Conservation (phyloP, 2,113 vertebrate genomes). For the Circaetus gallicus region DNA sequence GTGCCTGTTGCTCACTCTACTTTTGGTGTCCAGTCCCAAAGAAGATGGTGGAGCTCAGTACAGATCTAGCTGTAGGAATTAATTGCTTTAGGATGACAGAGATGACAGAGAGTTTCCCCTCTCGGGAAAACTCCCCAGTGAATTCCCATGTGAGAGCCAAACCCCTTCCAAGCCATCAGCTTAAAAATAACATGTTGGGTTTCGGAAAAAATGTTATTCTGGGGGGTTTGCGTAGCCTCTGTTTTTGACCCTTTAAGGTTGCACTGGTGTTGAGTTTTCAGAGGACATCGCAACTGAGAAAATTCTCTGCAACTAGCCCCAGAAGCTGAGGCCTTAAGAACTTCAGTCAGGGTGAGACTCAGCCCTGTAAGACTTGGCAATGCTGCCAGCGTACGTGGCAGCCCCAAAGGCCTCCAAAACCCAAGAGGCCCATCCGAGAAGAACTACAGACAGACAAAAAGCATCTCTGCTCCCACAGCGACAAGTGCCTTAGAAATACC, state of each 20-base stretch:
- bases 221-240: background rate
- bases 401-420: background rate
- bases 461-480: background rate
- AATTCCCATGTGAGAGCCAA: constrained; percentile 26
- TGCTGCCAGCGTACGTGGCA: background rate
- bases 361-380: background rate
- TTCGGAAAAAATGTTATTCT: constrained; percentile 48
- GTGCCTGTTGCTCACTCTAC: background rate
- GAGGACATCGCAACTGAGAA: background rate
- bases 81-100: constrained; percentile 22
- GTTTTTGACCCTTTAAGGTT: constrained; percentile 2
- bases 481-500: background rate
- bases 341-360: background rate
- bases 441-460: background rate
- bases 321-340: background rate
- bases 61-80: background rate
- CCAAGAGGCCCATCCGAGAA: background rate
- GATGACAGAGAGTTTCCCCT: background rate
- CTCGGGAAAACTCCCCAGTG: background rate
- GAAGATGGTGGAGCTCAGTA: background rate
- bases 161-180: constrained; percentile 26
- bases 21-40: background rate
- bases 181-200: constrained; percentile 39
- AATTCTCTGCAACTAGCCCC: background rate
- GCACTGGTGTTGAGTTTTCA: background rate